phyloP scores from a whole-genome alignment of 2,888 invertebrate species.

The Zaprionus bogoriensis region DNA sequence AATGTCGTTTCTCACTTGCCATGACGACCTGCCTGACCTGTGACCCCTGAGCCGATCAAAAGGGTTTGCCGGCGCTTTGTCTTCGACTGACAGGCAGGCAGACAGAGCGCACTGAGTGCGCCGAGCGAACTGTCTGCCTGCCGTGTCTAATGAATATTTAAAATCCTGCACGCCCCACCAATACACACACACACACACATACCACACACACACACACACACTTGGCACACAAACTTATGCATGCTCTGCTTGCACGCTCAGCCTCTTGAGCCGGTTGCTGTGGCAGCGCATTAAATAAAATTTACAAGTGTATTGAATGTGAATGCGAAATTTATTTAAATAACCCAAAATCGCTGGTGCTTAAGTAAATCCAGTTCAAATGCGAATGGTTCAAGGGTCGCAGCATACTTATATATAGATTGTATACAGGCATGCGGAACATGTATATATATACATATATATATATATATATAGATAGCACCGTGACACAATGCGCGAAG shows the following conservation, averaged over 20 bases:
- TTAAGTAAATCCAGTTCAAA: conserved; percentile 50
- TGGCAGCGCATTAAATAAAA: conserved; percentile 59
- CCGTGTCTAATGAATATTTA: conserved; percentile 72
- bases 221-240: background rate
- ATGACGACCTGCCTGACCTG: conserved; percentile 50
- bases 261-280: conserved; percentile 42
- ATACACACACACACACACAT: conserved; percentile 9
- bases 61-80: conserved; percentile 38
- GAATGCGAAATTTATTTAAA: conserved; percentile 68
- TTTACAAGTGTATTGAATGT: conserved; percentile 64
- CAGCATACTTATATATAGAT: conserved; percentile 1
- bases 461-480: no score
- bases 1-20: conserved; percentile 56
- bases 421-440: conserved; percentile 3
- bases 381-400: conserved; percentile 23
- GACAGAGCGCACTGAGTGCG: background rate
- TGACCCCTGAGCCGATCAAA: background rate
- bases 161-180: conserved; percentile 55
- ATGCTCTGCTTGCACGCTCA: background rate
- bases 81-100: conserved; percentile 13
- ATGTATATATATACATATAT: background rate
- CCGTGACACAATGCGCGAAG: background rate
- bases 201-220: conserved; percentile 2
- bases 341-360: conserved; percentile 45
- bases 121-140: conserved; percentile 7